A percentile compares a stretch with the other conserved stretches of the same genome.
These are phyloP conservation scores for Pangasius macronema DNA, from an alignment of 2,797 vertebrate species.

Conservation along the genomic window DNA sequence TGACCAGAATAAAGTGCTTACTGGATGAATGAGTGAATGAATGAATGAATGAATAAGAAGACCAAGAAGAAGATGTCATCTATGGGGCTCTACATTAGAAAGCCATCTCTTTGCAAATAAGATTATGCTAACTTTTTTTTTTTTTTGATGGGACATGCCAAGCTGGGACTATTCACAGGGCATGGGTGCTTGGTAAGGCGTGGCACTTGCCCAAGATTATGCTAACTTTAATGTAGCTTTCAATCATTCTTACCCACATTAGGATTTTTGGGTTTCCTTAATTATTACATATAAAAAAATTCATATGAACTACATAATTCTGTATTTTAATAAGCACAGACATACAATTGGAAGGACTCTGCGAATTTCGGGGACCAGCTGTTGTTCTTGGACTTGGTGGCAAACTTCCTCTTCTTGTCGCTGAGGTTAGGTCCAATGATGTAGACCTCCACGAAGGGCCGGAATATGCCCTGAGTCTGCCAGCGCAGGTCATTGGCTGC, in stretches of 20 bases:
- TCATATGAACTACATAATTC: background rate
- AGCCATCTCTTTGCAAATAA: background rate
- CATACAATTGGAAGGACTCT: constrained; percentile 95
- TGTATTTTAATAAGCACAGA: constrained; percentile 49
- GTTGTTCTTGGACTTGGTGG: constrained; percentile 98
- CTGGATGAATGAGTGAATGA: background rate
- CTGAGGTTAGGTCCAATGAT: constrained; percentile 95
- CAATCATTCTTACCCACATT: background rate
- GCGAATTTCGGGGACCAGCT: constrained; percentile 94
- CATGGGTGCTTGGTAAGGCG: no score
- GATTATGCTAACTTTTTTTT: no score
- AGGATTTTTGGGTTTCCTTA: background rate
- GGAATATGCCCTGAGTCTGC: constrained; percentile 94
- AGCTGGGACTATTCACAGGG: no score
- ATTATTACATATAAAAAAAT: background rate
- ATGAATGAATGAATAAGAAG: background rate
- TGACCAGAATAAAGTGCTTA: background rate
- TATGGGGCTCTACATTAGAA: background rate
- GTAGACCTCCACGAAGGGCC: constrained; percentile 95
- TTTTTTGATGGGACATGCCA: no score
- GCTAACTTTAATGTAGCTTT: background rate
- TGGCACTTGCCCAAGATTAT: no score
- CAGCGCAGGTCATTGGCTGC: constrained; percentile 94
- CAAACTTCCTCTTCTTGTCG: constrained; percentile 97
- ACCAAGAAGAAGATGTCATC: background rate